Evolutionary conservation across 2,888 invertebrate species (phyloP).

Genomic region (Halocaridina rubra): DNA sequence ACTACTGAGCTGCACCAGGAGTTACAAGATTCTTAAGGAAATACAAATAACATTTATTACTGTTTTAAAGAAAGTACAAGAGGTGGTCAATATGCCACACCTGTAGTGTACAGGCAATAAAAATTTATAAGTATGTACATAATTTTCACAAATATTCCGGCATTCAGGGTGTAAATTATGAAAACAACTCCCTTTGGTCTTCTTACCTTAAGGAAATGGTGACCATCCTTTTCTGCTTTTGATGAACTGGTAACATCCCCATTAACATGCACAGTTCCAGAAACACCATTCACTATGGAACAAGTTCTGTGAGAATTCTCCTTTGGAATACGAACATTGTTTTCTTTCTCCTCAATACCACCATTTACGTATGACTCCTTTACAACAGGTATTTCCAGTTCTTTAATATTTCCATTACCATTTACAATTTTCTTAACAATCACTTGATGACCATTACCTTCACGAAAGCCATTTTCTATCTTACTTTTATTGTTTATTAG

Average conservation of each 20-base stretch:
- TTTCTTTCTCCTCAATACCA: slow-evolving; percentile 13
- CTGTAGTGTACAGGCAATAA: too few relatives aligned
- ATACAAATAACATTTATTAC: too few relatives aligned
- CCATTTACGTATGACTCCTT: slow-evolving; percentile 32
- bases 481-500: background rate
- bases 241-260: background rate
- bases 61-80: too few relatives aligned
- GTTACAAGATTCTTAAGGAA: too few relatives aligned
- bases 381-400: background rate
- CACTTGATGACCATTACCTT: background rate
- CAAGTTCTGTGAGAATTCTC: slow-evolving; percentile 21
- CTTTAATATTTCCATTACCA: slow-evolving; percentile 38
- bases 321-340: background rate
- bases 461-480: background rate
- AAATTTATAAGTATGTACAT: too few relatives aligned
- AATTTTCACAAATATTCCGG: too few relatives aligned
- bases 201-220: slow-evolving; percentile 79
- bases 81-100: too few relatives aligned
- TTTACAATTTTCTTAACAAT: slow-evolving; percentile 29
- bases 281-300: slow-evolving; percentile 38
- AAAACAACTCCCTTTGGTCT: too few relatives aligned
- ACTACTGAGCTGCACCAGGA: too few relatives aligned
- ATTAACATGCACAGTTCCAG: slow-evolving; percentile 17
- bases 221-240: slow-evolving; percentile 75
- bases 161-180: too few relatives aligned